These are phyloP conservation scores for Danio kyathit DNA, from an alignment of 2,797 vertebrate genomes.

Conservation along the genomic window DNA sequence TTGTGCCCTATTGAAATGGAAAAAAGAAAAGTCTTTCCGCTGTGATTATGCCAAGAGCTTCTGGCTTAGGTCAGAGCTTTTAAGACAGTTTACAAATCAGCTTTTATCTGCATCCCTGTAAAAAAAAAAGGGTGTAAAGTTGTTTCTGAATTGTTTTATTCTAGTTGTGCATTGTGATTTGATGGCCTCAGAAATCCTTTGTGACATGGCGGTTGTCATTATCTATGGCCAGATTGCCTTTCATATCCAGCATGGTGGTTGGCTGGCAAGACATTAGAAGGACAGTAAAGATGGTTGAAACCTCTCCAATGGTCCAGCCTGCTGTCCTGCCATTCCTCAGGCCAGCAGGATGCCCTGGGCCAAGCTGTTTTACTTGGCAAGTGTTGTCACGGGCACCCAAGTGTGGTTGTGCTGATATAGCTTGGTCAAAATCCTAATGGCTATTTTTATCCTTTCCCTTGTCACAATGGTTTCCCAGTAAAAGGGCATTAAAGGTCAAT, in stretches of 20 bases:
- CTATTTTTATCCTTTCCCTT: conserved; percentile 47
- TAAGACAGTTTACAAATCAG: conserved; percentile 20
- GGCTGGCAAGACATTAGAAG: conserved; percentile 41
- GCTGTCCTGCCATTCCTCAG: conserved; percentile 31
- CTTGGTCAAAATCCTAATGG: conserved; percentile 37
- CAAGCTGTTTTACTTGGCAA: conserved; percentile 57
- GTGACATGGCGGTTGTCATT: neutral
- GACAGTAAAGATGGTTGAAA: conserved; percentile 33
- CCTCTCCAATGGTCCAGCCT: conserved; percentile 31
- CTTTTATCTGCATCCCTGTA: neutral
- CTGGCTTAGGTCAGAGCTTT: conserved; percentile 12
- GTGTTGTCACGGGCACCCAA: conserved; percentile 47
- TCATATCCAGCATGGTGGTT: conserved; percentile 9
- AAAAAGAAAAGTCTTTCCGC: no score
- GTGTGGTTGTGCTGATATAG: conserved; percentile 22
- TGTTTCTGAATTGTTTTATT: neutral
- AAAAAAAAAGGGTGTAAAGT: neutral
- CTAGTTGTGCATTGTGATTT: neutral
- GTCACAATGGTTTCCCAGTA: neutral
- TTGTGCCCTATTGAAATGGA: neutral
- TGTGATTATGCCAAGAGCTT: conserved; percentile 42
- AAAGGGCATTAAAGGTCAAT: conserved; percentile 24
- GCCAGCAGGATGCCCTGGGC: conserved; percentile 49
- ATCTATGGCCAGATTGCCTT: neutral
- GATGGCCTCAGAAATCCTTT: neutral